phyloP scores from a whole-genome alignment of 2,113 vertebrate genomes.

The Anhinga anhinga region DNA sequence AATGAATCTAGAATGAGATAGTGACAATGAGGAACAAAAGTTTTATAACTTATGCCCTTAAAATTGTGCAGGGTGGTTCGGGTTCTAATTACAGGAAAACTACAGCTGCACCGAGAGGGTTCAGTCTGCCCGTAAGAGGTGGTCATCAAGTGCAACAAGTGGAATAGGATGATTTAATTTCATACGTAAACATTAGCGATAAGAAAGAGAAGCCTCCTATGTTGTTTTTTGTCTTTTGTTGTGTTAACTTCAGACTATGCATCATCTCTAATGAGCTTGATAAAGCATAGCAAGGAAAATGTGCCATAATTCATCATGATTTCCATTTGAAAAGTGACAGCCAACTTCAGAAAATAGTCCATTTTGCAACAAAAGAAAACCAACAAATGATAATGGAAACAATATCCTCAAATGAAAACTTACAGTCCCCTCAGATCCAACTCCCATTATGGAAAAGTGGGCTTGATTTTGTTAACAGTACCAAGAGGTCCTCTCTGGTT shows the following conservation, averaged over 20 bases:
- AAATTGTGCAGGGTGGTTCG: not conserved
- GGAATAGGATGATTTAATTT: conserved; percentile 21
- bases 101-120: not conserved
- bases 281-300: conserved; percentile 73
- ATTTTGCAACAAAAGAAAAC: conserved; percentile 50
- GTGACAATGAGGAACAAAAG: not conserved
- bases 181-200: conserved; percentile 11
- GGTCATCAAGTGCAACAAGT: conserved; percentile 23
- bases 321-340: conserved; percentile 74
- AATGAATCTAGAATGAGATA: not conserved
- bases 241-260: conserved; percentile 67
- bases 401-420: not conserved
- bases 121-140: not conserved
- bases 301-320: conserved; percentile 71
- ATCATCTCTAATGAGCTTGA: conserved; percentile 79
- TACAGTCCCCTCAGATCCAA: not conserved
- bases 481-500: not conserved
- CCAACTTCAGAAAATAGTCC: conserved; percentile 48
- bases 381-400: not conserved
- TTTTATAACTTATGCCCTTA: not conserved
- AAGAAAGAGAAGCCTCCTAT: conserved; percentile 7
- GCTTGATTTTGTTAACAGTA: not conserved
- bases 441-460: not conserved
- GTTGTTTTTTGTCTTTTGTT: conserved; percentile 42
- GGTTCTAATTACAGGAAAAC: not conserved